Percentiles rank a stretch among this genome's conserved stretches.
Conservation (phyloP, 2,113 vertebrate species). For the Amblyornis subalaris region DNA sequence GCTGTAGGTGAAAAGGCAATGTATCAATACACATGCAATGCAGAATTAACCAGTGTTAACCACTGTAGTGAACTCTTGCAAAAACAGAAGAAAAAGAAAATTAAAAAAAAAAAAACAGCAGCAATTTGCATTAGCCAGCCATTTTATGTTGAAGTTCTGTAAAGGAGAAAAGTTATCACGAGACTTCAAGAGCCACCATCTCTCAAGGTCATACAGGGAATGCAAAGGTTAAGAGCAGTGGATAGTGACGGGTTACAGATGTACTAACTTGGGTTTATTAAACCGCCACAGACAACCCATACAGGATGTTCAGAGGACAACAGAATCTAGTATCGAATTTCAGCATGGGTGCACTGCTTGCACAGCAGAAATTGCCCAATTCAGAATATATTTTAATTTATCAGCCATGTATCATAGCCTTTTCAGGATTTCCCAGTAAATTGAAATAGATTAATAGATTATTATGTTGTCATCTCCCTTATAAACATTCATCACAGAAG, state of each 20-base stretch:
- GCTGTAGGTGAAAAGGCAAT: not conserved
- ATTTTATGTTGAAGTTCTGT: not conserved
- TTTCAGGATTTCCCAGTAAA: not conserved
- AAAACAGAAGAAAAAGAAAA: not conserved
- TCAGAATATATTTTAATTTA: not conserved
- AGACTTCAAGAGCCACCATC: not conserved
- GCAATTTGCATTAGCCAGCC: not conserved
- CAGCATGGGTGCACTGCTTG: not conserved
- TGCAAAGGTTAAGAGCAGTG: not conserved
- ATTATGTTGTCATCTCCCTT: not conserved
- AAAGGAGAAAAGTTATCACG: not conserved
- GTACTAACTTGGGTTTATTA: not conserved
- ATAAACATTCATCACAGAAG: not conserved
- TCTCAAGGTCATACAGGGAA: not conserved
- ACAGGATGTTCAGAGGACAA: not conserved
- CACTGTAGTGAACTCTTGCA: not conserved
- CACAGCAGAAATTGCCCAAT: not conserved
- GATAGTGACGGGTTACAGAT: not conserved
- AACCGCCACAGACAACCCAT: not conserved
- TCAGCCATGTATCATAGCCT: not conserved
- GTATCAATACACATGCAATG: accelerated
- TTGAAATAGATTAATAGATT: not conserved
- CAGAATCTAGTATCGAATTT: not conserved
- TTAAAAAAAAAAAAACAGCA: not conserved
- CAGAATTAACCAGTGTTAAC: not conserved